Evolutionary conservation across 2,113 vertebrate species (phyloP).

Genomic region (Sander vitreus): DNA sequence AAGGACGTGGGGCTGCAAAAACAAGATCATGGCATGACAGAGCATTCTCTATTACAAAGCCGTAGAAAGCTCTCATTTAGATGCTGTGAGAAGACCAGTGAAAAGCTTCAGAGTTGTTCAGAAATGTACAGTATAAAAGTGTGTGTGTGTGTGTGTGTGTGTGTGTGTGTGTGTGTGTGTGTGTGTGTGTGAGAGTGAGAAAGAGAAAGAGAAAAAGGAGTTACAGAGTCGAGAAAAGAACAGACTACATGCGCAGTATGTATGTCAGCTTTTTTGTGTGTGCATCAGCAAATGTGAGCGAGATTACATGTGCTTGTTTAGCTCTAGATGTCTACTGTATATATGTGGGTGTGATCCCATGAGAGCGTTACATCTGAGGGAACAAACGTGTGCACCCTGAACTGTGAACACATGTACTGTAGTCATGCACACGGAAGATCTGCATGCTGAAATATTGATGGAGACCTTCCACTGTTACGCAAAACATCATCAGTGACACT

Average conservation of each 20-base stretch:
- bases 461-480: slow-evolving; percentile 43
- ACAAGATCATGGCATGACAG: slow-evolving; percentile 19
- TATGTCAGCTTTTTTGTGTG: slow-evolving; percentile 44
- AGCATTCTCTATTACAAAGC: neutral
- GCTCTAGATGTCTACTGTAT: slow-evolving; percentile 14
- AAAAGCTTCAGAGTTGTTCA: slow-evolving; percentile 26
- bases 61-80: slow-evolving; percentile 13
- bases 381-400: slow-evolving; percentile 28
- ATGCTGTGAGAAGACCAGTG: slow-evolving; percentile 49
- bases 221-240: neutral
- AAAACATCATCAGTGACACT: slow-evolving; percentile 66
- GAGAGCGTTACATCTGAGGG: slow-evolving; percentile 33
- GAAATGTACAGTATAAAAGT: slow-evolving; percentile 8
- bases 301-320: slow-evolving; percentile 31
- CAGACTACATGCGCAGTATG: neutral
- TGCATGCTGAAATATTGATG: slow-evolving; percentile 68
- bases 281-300: slow-evolving; percentile 47
- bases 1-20: slow-evolving; percentile 5
- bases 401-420: slow-evolving; percentile 33
- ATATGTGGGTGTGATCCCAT: slow-evolving; percentile 35
- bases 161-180: too few species aligned
- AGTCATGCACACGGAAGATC: slow-evolving; percentile 27
- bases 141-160: slow-evolving; percentile 14
- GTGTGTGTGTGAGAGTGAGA: neutral
- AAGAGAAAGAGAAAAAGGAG: neutral